These are phyloP conservation scores for Bubo scandiacus DNA, from an alignment of 2,113 vertebrate species.

Conservation along the genomic window DNA sequence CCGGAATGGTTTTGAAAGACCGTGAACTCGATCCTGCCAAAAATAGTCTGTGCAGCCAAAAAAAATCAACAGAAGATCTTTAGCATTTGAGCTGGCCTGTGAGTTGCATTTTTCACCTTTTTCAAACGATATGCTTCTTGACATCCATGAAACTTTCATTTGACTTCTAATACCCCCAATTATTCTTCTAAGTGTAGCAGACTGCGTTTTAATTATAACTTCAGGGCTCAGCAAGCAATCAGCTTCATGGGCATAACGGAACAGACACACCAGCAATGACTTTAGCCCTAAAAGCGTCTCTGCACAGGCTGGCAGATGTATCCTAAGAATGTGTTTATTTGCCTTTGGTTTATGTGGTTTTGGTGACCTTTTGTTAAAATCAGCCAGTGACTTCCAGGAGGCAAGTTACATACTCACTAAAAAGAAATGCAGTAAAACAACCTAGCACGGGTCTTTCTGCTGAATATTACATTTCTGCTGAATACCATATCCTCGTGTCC, in stretches of 20 bases:
- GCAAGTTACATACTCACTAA: not conserved
- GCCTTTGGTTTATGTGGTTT: slow-evolving; percentile 46
- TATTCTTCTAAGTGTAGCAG: not conserved
- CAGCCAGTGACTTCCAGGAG: slow-evolving; percentile 30
- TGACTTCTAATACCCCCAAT: not conserved
- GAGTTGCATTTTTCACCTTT: slow-evolving; percentile 56
- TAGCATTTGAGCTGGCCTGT: not conserved
- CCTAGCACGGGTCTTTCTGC: not conserved
- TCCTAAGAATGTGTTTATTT: slow-evolving; percentile 50
- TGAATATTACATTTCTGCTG: not conserved
- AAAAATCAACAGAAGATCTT: slow-evolving; percentile 20
- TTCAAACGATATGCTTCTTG: not conserved
- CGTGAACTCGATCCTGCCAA: slow-evolving; percentile 4
- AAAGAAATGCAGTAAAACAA: not conserved
- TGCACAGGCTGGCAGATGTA: not conserved
- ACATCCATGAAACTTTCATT: not conserved
- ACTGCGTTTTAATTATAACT: not conserved
- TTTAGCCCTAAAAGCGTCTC: not conserved
- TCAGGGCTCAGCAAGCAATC: not conserved
- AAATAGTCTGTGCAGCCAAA: slow-evolving; percentile 29
- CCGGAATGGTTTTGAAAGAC: slow-evolving; percentile 43
- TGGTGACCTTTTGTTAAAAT: slow-evolving; percentile 54
- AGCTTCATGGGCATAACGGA: not conserved
- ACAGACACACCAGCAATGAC: not conserved
- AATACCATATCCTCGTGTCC: not conserved